Evolutionary conservation across 2,113 vertebrate species (phyloP).

Genomic region (Columbina picui): DNA sequence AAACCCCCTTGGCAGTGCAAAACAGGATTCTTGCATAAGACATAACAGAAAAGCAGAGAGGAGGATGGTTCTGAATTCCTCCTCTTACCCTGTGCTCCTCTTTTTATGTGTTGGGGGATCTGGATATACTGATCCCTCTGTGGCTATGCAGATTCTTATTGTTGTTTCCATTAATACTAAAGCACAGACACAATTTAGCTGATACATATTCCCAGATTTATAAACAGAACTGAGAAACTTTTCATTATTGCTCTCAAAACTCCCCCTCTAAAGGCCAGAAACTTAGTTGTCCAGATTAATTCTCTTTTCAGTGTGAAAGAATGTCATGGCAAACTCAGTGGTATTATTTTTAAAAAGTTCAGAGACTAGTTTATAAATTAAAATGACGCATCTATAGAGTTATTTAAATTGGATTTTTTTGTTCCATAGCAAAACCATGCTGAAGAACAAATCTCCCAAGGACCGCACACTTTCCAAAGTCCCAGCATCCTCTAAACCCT

Average conservation of each 20-base stretch:
- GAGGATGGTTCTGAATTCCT: neutral
- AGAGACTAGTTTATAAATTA: conserved; percentile 1
- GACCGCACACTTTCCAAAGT: neutral
- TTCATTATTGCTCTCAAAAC: conserved; percentile 47
- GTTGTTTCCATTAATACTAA: conserved; percentile 47
- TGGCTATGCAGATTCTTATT: neutral
- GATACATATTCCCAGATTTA: conserved; percentile 1
- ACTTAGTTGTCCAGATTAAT: conserved; percentile 35
- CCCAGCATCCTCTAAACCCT: conserved; percentile 9
- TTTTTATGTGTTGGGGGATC: neutral
- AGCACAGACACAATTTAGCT: conserved; percentile 30
- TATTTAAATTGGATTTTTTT: conserved; percentile 33
- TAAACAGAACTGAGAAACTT: conserved; percentile 31
- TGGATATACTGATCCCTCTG: neutral
- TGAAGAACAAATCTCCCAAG: conserved; percentile 37
- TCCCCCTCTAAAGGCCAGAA: conserved; percentile 32
- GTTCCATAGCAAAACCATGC: neutral
- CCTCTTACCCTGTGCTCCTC: neutral
- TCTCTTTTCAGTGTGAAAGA: conserved; percentile 36
- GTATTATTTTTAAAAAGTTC: conserved; percentile 17
- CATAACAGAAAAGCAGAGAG: neutral
- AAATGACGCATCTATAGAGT: neutral
- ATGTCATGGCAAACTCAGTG: neutral
- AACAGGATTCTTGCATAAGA: neutral
- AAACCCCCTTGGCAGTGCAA: neutral